A percentile compares a stretch with the other conserved stretches of the same genome.
These are phyloP conservation scores for Dromiciops gliroides DNA, from an alignment of 2,113 vertebrate genomes.

Conservation along the genomic window DNA sequence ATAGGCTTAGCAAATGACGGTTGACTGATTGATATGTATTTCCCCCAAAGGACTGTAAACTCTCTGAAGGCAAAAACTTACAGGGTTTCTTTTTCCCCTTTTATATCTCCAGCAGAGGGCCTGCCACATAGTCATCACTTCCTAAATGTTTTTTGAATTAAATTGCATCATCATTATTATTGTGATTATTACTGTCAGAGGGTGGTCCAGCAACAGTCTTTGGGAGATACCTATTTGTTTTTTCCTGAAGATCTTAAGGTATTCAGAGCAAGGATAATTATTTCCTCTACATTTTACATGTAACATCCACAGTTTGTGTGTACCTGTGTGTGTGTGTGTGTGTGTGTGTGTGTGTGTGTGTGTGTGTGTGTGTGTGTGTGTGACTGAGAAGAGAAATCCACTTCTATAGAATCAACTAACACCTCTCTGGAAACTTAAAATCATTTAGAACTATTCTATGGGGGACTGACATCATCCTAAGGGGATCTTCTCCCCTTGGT, in stretches of 20 bases:
- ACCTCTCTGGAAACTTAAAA: slow-evolving; percentile 2
- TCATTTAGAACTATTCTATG: neutral
- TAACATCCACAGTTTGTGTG: neutral
- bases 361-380: neutral
- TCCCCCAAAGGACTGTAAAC: neutral
- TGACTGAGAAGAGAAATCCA: neutral
- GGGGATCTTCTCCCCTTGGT: slow-evolving; percentile 17
- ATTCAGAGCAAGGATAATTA: slow-evolving; percentile 17
- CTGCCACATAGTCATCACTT: neutral
- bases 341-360: neutral
- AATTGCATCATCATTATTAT: neutral
- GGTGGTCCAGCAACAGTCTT: slow-evolving; percentile 4
- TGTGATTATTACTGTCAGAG: too few species aligned
- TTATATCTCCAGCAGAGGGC: neutral
- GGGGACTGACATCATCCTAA: neutral
- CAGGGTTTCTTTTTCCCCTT: neutral
- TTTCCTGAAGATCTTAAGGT: slow-evolving; percentile 16
- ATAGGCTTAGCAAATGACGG: neutral
- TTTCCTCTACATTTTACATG: neutral
- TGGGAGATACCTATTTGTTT: slow-evolving; percentile 4
- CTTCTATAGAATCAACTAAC: slow-evolving; percentile 7
- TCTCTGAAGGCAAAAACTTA: neutral
- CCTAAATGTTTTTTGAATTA: neutral
- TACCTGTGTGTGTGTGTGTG: neutral
- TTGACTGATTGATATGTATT: neutral